Conservation (phyloP, 2,113 vertebrate genomes). For the Dipodomys merriami region DNA sequence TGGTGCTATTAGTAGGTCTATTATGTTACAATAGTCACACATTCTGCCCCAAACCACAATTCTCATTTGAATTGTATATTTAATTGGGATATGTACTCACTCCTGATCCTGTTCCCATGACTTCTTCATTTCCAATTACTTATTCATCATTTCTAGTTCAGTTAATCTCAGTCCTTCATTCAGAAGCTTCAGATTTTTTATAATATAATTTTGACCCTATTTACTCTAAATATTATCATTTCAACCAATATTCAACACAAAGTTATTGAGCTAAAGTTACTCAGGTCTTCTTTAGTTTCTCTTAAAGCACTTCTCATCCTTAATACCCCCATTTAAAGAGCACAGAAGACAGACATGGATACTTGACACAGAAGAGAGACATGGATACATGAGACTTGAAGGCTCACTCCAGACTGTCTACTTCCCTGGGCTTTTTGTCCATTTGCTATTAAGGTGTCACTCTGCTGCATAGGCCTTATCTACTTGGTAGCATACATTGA, state of each 20-base stretch:
- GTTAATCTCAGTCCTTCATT: constrained; percentile 11
- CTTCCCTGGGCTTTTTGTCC: neutral
- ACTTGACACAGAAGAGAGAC: rapidly evolving
- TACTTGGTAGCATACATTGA: neutral
- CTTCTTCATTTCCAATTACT: constrained; percentile 40
- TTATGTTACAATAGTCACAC: neutral
- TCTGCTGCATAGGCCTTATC: neutral
- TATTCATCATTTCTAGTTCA: constrained; percentile 17
- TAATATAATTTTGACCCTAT: constrained; percentile 11
- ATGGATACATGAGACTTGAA: rapidly evolving
- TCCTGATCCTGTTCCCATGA: neutral
- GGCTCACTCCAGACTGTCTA: neutral
- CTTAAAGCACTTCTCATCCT: neutral
- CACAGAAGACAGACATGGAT: rapidly evolving
- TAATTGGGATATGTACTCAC: neutral
- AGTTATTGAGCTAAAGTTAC: neutral
- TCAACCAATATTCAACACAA: neutral
- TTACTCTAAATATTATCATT: neutral
- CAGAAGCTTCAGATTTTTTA: neutral
- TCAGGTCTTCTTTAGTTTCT: no score
- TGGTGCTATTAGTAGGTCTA: constrained; percentile 53
- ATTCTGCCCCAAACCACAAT: constrained; percentile 16
- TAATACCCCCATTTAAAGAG: rapidly evolving
- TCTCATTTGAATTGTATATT: constrained; percentile 21
- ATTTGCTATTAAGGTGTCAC: neutral